Evolutionary conservation across 2,797 vertebrate genomes (phyloP).

Genomic region (Fundulus diaphanus): DNA sequence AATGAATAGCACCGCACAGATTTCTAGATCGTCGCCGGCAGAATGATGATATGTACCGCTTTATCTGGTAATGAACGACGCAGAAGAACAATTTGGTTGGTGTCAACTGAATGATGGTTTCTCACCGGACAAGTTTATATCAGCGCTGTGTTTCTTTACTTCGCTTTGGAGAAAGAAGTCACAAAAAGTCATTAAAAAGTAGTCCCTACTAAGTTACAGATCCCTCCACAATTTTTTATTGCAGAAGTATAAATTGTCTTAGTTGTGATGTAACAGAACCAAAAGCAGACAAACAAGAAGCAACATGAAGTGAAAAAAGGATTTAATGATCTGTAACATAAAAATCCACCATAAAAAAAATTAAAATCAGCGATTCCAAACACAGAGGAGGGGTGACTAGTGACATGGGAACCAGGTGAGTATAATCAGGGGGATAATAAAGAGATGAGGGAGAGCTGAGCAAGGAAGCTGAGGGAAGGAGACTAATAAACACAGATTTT

Average conservation of each 20-base stretch:
- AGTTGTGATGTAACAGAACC: background rate
- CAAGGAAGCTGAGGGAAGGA: background rate
- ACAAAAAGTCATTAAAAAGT: background rate
- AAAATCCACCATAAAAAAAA: background rate
- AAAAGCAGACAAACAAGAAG: background rate
- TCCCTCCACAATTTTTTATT: background rate
- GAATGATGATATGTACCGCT: conserved; percentile 1
- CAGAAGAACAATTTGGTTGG: background rate
- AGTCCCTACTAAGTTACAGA: background rate
- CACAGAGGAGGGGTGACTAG: background rate
- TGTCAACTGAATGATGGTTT: background rate
- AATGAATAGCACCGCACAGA: conserved; percentile 7
- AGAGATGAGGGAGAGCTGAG: background rate
- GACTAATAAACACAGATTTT: background rate
- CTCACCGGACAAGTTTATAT: background rate
- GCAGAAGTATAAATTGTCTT: background rate
- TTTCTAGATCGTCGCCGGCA: conserved; percentile 13
- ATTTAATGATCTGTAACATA: background rate
- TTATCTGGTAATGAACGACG: conserved; percentile 8
- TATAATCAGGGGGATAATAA: background rate
- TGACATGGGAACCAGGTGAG: background rate
- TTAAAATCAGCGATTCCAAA: background rate
- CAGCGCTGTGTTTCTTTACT: background rate
- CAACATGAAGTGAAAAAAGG: background rate
- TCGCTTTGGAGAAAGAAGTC: background rate